Conservation (phyloP, 1,140 invertebrate species). For the Bombus ignitus region DNA sequence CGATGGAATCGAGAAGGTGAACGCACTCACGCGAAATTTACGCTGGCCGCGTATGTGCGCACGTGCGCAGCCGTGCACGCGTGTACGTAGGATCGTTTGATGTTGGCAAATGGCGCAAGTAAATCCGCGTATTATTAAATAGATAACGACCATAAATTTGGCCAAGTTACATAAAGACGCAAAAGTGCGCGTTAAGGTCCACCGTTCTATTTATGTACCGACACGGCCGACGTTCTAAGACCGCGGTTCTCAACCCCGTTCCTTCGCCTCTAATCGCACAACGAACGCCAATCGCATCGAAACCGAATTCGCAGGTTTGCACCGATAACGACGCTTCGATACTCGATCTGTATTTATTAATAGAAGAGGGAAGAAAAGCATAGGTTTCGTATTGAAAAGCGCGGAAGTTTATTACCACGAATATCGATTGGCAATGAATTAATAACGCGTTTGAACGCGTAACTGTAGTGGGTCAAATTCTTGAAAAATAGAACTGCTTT, state of each 20-base stretch:
- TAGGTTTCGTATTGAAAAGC: too few relatives aligned
- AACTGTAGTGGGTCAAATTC: too few relatives aligned
- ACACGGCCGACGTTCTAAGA: constrained; percentile 63
- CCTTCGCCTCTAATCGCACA: constrained; percentile 2
- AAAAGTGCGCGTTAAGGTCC: constrained; percentile 73
- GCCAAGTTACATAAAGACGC: constrained; percentile 72
- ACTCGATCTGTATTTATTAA: too few relatives aligned
- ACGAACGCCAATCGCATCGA: not conserved
- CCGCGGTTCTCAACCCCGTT: constrained; percentile 68
- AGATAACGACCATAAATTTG: constrained; percentile 75
- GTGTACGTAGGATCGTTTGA: constrained; percentile 52
- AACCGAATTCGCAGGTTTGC: not conserved
- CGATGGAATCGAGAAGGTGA: constrained; percentile 58
- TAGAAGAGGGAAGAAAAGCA: rapidly evolving
- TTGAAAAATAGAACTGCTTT: too few relatives aligned
- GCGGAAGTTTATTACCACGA: too few relatives aligned
- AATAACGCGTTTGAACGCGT: too few relatives aligned
- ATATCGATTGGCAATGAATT: too few relatives aligned
- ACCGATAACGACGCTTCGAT: too few relatives aligned
- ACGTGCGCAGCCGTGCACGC: constrained; percentile 5
- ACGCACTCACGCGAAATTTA: constrained; percentile 63
- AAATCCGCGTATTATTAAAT: constrained; percentile 70
- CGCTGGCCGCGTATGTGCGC: constrained; percentile 24
- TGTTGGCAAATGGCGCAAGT: constrained; percentile 62
- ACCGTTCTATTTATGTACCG: constrained; percentile 73